phyloP scores from a whole-genome alignment of 2,113 vertebrate species.

The Mungos mungo region DNA sequence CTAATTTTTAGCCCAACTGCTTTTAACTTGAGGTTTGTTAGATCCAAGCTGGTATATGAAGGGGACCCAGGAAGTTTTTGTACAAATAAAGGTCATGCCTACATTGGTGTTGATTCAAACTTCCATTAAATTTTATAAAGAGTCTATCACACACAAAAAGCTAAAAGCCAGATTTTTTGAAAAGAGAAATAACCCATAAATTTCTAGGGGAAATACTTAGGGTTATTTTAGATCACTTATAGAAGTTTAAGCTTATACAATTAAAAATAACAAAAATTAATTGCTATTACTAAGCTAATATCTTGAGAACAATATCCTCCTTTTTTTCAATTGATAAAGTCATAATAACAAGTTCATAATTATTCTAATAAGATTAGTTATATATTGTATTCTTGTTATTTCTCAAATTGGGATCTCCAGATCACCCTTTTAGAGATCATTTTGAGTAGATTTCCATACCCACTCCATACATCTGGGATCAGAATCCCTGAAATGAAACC shows the following conservation, averaged over 20 bases:
- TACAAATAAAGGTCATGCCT: slow-evolving; percentile 21
- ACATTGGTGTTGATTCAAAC: neutral
- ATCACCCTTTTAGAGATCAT: neutral
- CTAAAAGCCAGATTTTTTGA: neutral
- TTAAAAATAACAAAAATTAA: neutral
- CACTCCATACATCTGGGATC: neutral
- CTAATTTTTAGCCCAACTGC: neutral
- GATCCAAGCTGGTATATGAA: neutral
- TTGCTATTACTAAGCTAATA: neutral
- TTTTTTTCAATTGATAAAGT: neutral
- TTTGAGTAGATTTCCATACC: neutral
- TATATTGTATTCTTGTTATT: neutral
- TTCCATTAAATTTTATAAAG: slow-evolving; percentile 46
- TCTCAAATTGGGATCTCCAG: neutral
- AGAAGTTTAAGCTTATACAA: neutral
- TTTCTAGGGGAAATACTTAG: neutral
- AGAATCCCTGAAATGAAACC: neutral
- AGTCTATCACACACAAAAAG: neutral
- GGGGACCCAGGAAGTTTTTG: slow-evolving; percentile 39
- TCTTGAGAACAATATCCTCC: neutral
- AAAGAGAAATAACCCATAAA: neutral
- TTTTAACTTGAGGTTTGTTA: slow-evolving; percentile 7
- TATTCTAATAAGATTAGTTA: neutral
- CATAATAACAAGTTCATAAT: neutral
- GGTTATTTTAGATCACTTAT: neutral